These are phyloP conservation scores for Leucophenga maculata DNA, from an alignment of 2,888 invertebrate genomes.

Conservation along the genomic window DNA sequence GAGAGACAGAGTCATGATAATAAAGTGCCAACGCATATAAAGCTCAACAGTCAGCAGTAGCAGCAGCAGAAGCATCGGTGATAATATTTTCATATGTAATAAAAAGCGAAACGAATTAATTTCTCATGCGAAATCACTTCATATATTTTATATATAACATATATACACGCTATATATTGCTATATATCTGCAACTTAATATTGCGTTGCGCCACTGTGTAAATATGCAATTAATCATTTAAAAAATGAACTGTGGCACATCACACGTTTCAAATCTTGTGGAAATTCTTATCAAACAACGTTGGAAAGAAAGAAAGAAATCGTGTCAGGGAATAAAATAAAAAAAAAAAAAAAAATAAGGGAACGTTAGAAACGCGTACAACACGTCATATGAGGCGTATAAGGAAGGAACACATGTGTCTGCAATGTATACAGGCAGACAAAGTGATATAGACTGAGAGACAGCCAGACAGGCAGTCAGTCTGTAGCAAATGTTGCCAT, in stretches of 20 bases:
- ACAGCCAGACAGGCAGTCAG: background rate
- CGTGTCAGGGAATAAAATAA: background rate
- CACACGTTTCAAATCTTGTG: background rate
- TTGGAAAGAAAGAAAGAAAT: background rate
- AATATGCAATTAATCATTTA: conserved; percentile 20
- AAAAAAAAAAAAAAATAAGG: background rate
- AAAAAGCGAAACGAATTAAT: conserved; percentile 6
- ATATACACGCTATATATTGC: background rate
- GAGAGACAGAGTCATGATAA: no score
- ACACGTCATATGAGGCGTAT: conserved; percentile 8
- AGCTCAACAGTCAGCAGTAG: no score
- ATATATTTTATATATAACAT: background rate
- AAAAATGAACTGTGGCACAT: background rate
- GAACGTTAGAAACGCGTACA: background rate
- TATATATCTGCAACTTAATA: background rate
- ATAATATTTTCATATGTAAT: conserved; percentile 2
- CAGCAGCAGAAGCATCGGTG: no score
- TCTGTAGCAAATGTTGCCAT: background rate
- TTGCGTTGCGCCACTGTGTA: background rate
- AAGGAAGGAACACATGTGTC: background rate
- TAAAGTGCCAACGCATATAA: no score
- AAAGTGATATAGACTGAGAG: background rate
- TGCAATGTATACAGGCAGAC: background rate
- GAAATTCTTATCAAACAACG: background rate
- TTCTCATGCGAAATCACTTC: background rate